These are phyloP conservation scores for Gallirallus australis DNA, from an alignment of 2,797 vertebrate genomes.

Conservation along the genomic window DNA sequence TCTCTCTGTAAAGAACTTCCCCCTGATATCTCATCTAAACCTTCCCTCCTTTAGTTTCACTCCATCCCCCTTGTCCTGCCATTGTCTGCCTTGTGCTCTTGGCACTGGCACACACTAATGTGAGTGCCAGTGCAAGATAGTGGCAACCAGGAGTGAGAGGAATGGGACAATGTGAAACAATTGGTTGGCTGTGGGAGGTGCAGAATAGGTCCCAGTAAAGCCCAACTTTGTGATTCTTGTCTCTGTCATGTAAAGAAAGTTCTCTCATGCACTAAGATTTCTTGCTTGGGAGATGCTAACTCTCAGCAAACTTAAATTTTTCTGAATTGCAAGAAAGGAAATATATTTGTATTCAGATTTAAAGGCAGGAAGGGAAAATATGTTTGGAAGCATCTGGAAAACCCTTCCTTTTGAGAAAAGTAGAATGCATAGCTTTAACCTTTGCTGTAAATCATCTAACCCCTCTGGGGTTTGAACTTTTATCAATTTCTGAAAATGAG, in stretches of 20 bases:
- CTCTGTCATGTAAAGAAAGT: not conserved
- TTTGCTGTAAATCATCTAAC: constrained; percentile 70
- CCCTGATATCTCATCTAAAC: no score
- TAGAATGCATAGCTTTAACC: constrained; percentile 57
- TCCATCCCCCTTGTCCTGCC: no score
- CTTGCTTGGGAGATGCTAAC: not conserved
- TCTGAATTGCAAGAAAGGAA: not conserved
- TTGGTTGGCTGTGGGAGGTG: not conserved
- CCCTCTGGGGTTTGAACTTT: constrained; percentile 73
- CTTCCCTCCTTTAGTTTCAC: no score
- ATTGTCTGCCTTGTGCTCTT: no score
- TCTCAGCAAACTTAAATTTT: not conserved
- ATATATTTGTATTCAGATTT: not conserved
- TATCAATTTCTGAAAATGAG: constrained; percentile 78
- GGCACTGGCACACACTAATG: accelerated
- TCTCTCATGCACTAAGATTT: not conserved
- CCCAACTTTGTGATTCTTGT: not conserved
- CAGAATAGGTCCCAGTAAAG: not conserved
- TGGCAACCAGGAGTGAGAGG: not conserved
- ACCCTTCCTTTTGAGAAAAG: constrained; percentile 12
- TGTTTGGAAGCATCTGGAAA: constrained; percentile 26
- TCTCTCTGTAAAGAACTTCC: no score
- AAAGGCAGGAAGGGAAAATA: not conserved
- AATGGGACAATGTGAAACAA: not conserved
- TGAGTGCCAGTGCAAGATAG: not conserved